Percentiles rank a stretch among this genome's conserved stretches.
Evolutionary conservation across 2,888 invertebrate species (phyloP).

Genomic region (Cinara cedri): DNA sequence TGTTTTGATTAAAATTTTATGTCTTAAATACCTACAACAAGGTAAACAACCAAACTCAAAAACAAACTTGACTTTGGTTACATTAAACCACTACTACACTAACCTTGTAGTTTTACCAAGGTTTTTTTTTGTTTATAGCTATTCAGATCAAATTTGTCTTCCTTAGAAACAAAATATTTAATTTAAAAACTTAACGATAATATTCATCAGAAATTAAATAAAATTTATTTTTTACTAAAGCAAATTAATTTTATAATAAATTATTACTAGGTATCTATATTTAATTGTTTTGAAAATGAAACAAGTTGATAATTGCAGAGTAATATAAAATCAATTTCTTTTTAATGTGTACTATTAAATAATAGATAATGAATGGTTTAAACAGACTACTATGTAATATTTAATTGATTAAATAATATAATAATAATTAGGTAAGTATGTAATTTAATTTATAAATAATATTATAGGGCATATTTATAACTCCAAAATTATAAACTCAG

Average conservation of each 20-base stretch:
- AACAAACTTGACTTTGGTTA: constrained; percentile 27
- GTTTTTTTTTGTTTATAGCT: constrained; percentile 36
- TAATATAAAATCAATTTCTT: too few relatives aligned
- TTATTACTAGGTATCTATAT: not conserved
- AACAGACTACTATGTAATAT: too few relatives aligned
- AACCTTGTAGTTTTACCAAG: constrained; percentile 47
- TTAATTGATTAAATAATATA: too few relatives aligned
- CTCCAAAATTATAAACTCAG: too few relatives aligned
- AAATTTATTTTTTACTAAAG: not conserved
- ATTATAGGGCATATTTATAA: too few relatives aligned
- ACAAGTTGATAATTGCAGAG: too few relatives aligned
- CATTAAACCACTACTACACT: not conserved
- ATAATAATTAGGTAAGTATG: too few relatives aligned
- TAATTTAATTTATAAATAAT: too few relatives aligned
- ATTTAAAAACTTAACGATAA: not conserved
- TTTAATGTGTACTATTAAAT: too few relatives aligned
- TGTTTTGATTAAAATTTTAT: not conserved
- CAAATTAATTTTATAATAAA: not conserved
- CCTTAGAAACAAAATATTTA: not conserved
- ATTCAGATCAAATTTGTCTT: not conserved
- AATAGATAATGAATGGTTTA: too few relatives aligned
- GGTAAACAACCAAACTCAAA: constrained; percentile 37
- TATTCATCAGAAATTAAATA: not conserved
- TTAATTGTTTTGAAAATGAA: not conserved
- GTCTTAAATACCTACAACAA: constrained; percentile 20